phyloP scores from a whole-genome alignment of 2,797 vertebrate genomes.

The Gadopsis marmoratus region DNA sequence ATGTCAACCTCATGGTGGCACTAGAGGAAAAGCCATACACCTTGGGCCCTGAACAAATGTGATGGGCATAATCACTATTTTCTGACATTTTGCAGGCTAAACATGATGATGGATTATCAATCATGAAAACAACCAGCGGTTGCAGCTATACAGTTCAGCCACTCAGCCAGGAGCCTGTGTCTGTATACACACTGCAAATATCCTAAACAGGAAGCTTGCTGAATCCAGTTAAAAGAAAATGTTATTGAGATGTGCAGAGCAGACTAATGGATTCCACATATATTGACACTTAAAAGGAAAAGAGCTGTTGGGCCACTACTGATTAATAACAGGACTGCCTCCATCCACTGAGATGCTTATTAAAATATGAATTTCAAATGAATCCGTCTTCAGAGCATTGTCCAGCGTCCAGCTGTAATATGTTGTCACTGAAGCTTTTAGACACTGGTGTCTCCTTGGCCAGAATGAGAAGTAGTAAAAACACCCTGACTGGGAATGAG shows the following conservation, averaged over 20 bases:
- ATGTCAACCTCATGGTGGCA: not conserved
- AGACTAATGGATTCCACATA: constrained; percentile 86
- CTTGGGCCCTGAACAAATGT: not conserved
- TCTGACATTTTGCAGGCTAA: constrained; percentile 2
- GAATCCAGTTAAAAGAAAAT: constrained; percentile 48
- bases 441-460: constrained; percentile 53
- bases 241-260: constrained; percentile 61
- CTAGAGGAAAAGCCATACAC: not conserved
- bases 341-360: constrained; percentile 80
- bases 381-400: constrained; percentile 57
- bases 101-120: constrained; percentile 22
- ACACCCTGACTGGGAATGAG: constrained; percentile 59
- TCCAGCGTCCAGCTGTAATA: constrained; percentile 65
- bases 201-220: constrained; percentile 42
- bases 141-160: not conserved
- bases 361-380: constrained; percentile 87
- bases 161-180: constrained; percentile 25
- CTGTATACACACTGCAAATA: constrained; percentile 34
- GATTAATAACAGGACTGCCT: constrained; percentile 85
- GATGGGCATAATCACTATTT: constrained; percentile 2
- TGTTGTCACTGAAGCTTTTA: constrained; percentile 68
- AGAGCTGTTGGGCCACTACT: constrained; percentile 76
- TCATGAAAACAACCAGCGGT: constrained; percentile 4
- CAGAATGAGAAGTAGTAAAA: constrained; percentile 59
- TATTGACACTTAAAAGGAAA: constrained; percentile 84